A percentile compares a stretch with the other conserved stretches of the same genome.
These are phyloP conservation scores for Dinoponera quadriceps DNA, from an alignment of 1,140 invertebrate genomes.

Conservation along the genomic window DNA sequence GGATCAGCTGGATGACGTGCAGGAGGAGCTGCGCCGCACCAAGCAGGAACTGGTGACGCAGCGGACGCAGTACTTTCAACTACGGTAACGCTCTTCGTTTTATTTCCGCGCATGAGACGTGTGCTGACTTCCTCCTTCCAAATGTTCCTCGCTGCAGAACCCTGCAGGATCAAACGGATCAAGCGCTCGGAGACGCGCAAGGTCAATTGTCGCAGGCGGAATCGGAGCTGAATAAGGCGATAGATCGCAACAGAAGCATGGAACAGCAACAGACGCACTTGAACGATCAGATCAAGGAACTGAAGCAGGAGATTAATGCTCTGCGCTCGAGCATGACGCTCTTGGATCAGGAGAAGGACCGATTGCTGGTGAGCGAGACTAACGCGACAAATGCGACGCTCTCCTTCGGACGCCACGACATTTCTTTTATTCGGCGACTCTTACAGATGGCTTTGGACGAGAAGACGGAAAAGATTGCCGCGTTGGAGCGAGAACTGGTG, in stretches of 20 bases:
- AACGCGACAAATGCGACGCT: background rate
- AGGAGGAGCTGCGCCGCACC: slow-evolving; percentile 78
- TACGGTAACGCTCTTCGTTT: slow-evolving; percentile 74
- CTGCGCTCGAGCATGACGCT: slow-evolving; percentile 86
- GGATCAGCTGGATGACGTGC: slow-evolving; percentile 79
- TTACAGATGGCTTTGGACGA: slow-evolving; percentile 86
- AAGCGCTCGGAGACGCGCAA: slow-evolving; percentile 86
- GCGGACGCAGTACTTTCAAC: slow-evolving; percentile 82
- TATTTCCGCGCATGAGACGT: background rate
- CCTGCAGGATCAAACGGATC: slow-evolving; percentile 88
- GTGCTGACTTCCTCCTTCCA: background rate
- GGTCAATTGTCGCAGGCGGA: slow-evolving; percentile 86
- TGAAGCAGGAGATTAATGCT: slow-evolving; percentile 87
- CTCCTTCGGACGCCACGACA: background rate
- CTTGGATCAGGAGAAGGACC: slow-evolving; percentile 88
- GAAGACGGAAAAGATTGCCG: slow-evolving; percentile 86
- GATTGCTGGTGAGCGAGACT: slow-evolving; percentile 83
- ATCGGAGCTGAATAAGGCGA: slow-evolving; percentile 85
- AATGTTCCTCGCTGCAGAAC: slow-evolving; percentile 84
- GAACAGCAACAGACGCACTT: slow-evolving; percentile 87
- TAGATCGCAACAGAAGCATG: slow-evolving; percentile 85
- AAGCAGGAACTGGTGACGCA: slow-evolving; percentile 81
- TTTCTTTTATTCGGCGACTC: slow-evolving; percentile 32
- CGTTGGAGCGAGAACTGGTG: slow-evolving; percentile 87
- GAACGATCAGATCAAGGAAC: slow-evolving; percentile 86